phyloP scores from a whole-genome alignment of 2,113 vertebrate genomes.

The Psettodes erumei region DNA sequence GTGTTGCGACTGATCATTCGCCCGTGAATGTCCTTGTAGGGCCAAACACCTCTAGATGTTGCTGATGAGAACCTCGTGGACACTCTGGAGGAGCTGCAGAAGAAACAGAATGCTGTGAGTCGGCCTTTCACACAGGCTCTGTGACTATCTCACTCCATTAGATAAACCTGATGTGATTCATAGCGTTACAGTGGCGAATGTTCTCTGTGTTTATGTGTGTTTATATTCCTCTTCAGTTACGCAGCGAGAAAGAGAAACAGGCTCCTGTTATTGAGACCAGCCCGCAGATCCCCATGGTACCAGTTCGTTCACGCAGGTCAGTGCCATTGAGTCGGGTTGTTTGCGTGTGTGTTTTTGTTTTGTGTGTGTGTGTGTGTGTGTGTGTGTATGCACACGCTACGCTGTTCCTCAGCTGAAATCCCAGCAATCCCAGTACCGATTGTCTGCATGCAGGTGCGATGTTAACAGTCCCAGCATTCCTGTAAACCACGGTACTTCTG shows the following conservation, averaged over 20 bases:
- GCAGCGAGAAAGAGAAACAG: slow-evolving; percentile 83
- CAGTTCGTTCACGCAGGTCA: slow-evolving; percentile 83
- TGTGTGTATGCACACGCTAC: slow-evolving; percentile 42
- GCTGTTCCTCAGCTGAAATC: slow-evolving; percentile 53
- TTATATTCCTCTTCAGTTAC: slow-evolving; percentile 80
- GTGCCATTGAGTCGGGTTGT: slow-evolving; percentile 64
- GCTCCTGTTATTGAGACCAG: slow-evolving; percentile 82
- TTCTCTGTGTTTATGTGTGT: slow-evolving; percentile 71
- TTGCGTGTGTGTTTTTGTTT: slow-evolving; percentile 19
- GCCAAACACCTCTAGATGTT: slow-evolving; percentile 85
- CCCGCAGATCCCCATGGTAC: slow-evolving; percentile 77
- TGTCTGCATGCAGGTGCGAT: slow-evolving; percentile 62
- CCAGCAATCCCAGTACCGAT: slow-evolving; percentile 48
- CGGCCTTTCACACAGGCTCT: slow-evolving; percentile 34
- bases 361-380: slow-evolving; percentile 34
- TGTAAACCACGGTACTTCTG: slow-evolving; percentile 10
- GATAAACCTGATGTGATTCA: slow-evolving; percentile 67
- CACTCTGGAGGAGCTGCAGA: slow-evolving; percentile 85
- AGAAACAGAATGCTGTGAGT: slow-evolving; percentile 86
- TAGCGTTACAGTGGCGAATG: slow-evolving; percentile 47
- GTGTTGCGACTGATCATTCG: background rate
- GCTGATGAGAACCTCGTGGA: slow-evolving; percentile 83
- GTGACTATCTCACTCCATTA: slow-evolving; percentile 41
- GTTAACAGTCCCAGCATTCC: slow-evolving; percentile 41
- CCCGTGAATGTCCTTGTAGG: slow-evolving; percentile 73